A percentile compares a stretch with the other conserved stretches of the same genome.
These are phyloP conservation scores for Caenorhabditis becei DNA, from an alignment of 2,888 invertebrate species.

Conservation along the genomic window DNA sequence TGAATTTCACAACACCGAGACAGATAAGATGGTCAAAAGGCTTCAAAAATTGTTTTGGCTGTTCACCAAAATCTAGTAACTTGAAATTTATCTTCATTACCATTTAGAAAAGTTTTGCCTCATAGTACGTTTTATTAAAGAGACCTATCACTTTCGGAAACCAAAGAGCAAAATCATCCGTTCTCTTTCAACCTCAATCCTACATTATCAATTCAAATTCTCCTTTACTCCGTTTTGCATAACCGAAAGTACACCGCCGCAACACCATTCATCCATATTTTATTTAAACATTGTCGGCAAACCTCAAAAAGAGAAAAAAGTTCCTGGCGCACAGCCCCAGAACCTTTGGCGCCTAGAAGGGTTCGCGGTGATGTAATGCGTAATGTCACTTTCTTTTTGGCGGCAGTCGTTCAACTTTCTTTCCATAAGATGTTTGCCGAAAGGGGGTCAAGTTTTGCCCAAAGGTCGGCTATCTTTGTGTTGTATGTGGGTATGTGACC, in stretches of 20 bases:
- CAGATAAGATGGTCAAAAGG: too few species aligned
- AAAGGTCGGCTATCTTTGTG: slow-evolving; percentile 23
- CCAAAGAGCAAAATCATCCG: too few species aligned
- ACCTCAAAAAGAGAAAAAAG: background rate
- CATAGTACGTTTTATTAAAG: too few species aligned
- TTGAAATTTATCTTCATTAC: too few species aligned
- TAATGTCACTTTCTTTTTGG: slow-evolving; percentile 4
- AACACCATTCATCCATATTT: background rate
- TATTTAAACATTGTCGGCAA: background rate
- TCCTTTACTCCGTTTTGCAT: background rate
- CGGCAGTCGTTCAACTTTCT: background rate
- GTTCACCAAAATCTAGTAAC: too few species aligned
- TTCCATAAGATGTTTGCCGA: slow-evolving; percentile 18
- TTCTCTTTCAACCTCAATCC: too few species aligned
- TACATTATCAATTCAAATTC: background rate
- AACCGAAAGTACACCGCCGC: too few species aligned
- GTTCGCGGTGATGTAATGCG: background rate
- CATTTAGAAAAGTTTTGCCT: too few species aligned
- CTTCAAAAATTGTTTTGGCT: too few species aligned
- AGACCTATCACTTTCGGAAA: too few species aligned
- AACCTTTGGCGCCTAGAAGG: background rate
- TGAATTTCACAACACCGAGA: too few species aligned
- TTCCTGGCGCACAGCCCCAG: too few species aligned
- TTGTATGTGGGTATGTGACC: background rate
- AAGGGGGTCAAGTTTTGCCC: slow-evolving; percentile 19